Percentiles rank a stretch among this genome's conserved stretches.
Conservation (phyloP, 2,797 vertebrate species). For the Lophius americanus region DNA sequence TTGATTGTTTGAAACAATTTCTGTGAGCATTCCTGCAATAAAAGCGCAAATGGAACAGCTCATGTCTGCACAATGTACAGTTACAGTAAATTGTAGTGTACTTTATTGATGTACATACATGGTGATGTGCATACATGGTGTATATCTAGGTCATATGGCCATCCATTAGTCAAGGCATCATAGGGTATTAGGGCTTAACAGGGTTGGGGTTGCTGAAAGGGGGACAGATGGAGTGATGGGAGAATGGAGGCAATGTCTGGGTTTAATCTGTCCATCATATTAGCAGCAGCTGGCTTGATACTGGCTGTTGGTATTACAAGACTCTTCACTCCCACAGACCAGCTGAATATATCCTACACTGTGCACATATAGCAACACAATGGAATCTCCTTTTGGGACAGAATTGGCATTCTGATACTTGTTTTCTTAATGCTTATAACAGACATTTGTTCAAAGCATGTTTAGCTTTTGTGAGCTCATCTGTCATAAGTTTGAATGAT, state of each 20-base stretch:
- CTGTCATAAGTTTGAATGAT: too few species aligned
- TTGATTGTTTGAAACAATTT: too few species aligned
- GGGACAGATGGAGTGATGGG: slow-evolving; percentile 45
- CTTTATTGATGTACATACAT: slow-evolving; percentile 28
- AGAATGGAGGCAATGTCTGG: slow-evolving; percentile 48
- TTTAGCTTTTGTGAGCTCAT: neutral
- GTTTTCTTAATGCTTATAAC: too few species aligned
- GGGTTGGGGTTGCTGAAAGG: slow-evolving; percentile 34
- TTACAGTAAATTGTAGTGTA: slow-evolving; percentile 3
- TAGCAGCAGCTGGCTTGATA: slow-evolving; percentile 66
- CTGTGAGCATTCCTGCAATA: neutral
- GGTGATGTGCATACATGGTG: slow-evolving; percentile 34
- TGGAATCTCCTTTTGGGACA: neutral
- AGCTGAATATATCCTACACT: neutral
- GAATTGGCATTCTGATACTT: neutral
- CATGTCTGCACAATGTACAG: neutral
- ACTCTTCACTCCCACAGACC: slow-evolving; percentile 28
- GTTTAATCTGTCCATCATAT: slow-evolving; percentile 65
- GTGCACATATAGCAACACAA: neutral
- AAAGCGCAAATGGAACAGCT: neutral
- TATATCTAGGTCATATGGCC: slow-evolving; percentile 73
- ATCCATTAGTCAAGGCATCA: slow-evolving; percentile 54
- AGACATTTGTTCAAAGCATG: too few species aligned
- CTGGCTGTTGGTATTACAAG: slow-evolving; percentile 31
- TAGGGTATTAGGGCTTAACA: slow-evolving; percentile 46